These are phyloP conservation scores for Regulus satrapa DNA, from an alignment of 2,113 vertebrate genomes.

Conservation along the genomic window DNA sequence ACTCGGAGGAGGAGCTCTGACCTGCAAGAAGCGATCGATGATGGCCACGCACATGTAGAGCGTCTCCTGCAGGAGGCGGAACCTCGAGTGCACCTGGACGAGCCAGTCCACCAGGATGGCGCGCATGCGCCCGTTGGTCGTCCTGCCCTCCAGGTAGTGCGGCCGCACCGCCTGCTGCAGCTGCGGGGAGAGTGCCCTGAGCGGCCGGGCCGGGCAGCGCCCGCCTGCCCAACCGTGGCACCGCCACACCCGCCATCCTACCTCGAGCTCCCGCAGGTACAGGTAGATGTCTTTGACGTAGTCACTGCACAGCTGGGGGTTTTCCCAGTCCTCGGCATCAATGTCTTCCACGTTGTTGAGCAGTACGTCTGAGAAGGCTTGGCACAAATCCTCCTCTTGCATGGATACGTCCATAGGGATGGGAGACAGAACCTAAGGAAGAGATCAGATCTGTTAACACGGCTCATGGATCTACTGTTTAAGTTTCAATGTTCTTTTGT, in stretches of 20 bases:
- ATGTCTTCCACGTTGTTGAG: slow-evolving; percentile 83
- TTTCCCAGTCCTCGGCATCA: slow-evolving; percentile 78
- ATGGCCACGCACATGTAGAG: slow-evolving; percentile 89
- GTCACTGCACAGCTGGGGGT: slow-evolving; percentile 88
- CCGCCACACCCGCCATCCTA: too few relatives aligned
- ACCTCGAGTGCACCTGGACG: slow-evolving; percentile 90
- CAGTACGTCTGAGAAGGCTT: slow-evolving; percentile 86
- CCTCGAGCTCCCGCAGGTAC: slow-evolving; percentile 87
- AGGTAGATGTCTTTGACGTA: slow-evolving; percentile 92
- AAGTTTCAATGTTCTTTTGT: neutral
- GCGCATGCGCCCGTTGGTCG: slow-evolving; percentile 85
- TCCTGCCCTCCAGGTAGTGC: slow-evolving; percentile 81
- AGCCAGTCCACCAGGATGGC: slow-evolving; percentile 94
- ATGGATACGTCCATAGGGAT: slow-evolving; percentile 72
- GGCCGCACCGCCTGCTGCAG: slow-evolving; percentile 77
- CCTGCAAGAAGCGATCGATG: slow-evolving; percentile 91
- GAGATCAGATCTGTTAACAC: fast-evolving
- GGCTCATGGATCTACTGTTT: fast-evolving
- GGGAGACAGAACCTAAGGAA: slow-evolving; percentile 40
- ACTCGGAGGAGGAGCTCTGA: neutral
- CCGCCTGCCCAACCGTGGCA: too few relatives aligned
- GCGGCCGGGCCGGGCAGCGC: too few relatives aligned
- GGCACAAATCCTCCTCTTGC: slow-evolving; percentile 84
- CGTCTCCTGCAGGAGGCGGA: slow-evolving; percentile 91
- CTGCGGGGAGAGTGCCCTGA: slow-evolving; percentile 58